Conservation (phyloP, 2,888 invertebrate species). For the Halocaridina rubra region DNA sequence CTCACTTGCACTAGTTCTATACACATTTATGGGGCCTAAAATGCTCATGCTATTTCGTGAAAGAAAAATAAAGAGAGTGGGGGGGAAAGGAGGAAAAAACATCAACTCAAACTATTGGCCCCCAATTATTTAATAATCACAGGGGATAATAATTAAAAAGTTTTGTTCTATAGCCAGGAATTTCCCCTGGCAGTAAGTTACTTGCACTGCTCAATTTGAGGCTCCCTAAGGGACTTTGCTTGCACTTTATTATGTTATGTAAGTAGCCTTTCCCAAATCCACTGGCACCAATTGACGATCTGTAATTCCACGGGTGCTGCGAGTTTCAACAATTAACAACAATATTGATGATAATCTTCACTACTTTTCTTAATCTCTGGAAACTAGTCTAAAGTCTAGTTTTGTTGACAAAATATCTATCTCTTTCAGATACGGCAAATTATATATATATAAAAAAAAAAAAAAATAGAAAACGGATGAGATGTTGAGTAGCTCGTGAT, state of each 20-base stretch:
- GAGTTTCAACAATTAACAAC: too few relatives aligned
- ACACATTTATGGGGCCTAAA: constrained; percentile 51
- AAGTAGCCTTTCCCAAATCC: constrained; percentile 30
- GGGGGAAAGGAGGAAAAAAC: background rate
- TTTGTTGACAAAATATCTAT: background rate
- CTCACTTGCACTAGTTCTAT: constrained; percentile 54
- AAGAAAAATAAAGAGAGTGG: background rate
- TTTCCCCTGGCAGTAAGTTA: constrained; percentile 12
- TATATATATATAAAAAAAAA: too few relatives aligned
- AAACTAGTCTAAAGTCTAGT: constrained; percentile 32
- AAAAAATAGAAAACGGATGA: background rate
- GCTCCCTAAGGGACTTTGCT: background rate
- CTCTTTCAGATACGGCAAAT: too few relatives aligned
- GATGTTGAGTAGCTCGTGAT: background rate
- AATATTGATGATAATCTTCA: too few relatives aligned
- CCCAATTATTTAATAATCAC: constrained; percentile 50
- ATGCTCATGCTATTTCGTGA: constrained; percentile 21
- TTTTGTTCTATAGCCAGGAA: constrained; percentile 14
- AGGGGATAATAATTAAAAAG: constrained; percentile 30
- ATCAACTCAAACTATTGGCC: constrained; percentile 44
- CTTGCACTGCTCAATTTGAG: background rate
- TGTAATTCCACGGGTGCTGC: background rate
- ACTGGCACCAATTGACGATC: constrained; percentile 38
- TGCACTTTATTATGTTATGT: constrained; percentile 28
- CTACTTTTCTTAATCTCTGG: constrained; percentile 12